These are phyloP conservation scores for Volucella inanis DNA, from an alignment of 2,888 invertebrate genomes.

Conservation along the genomic window DNA sequence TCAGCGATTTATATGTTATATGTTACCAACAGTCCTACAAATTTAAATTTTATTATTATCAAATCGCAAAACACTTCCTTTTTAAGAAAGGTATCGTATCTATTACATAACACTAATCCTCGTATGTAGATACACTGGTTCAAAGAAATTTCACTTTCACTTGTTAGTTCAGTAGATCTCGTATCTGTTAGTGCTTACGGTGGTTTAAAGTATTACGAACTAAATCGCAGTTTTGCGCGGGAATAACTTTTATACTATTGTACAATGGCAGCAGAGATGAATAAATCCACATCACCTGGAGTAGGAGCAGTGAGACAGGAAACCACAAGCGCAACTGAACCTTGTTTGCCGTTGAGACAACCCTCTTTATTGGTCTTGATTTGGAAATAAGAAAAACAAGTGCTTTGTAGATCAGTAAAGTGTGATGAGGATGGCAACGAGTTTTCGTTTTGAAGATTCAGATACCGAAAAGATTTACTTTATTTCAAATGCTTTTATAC, in stretches of 20 bases:
- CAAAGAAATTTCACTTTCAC: constrained; percentile 59
- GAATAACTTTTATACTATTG: constrained; percentile 53
- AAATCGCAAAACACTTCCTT: constrained; percentile 36
- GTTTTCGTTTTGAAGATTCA: neutral
- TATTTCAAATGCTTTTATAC: too few relatives aligned
- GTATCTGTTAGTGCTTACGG: neutral
- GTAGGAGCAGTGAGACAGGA: constrained; percentile 56
- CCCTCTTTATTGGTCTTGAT: neutral
- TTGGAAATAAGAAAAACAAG: neutral
- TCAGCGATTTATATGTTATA: too few relatives aligned
- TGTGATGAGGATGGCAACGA: neutral
- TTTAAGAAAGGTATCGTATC: neutral
- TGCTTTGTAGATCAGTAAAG: constrained; percentile 34
- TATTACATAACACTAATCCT: constrained; percentile 45
- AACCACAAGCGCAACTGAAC: constrained; percentile 20
- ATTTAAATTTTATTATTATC: too few relatives aligned
- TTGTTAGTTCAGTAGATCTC: constrained; percentile 21
- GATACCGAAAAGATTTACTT: neutral
- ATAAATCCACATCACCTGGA: constrained; percentile 3
- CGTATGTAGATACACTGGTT: neutral
- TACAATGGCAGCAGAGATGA: neutral
- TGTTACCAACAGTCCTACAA: too few relatives aligned
- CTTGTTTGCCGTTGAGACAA: constrained; percentile 27
- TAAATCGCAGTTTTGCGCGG: constrained; percentile 49
- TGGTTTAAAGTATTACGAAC: constrained; percentile 40